phyloP scores from a whole-genome alignment of 2,113 vertebrate genomes.

The Cranoglanis bouderius region DNA sequence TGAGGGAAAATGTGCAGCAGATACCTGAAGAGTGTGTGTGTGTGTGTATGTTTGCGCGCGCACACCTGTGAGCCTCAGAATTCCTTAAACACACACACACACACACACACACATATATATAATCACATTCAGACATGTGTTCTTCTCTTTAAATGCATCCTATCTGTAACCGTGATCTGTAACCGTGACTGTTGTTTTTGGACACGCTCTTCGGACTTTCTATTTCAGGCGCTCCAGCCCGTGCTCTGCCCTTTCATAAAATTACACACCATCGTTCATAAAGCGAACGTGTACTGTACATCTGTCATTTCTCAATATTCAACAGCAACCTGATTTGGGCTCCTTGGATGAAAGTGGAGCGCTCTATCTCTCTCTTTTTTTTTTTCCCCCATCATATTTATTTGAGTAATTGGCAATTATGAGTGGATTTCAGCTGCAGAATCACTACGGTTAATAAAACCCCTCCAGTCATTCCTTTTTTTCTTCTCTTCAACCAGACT shows the following conservation, averaged over 20 bases:
- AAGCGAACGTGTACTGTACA: not conserved
- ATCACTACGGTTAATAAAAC: not conserved
- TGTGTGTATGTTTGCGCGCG: not conserved
- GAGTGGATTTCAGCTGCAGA: not conserved
- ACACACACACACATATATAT: not conserved
- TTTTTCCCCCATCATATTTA: not conserved
- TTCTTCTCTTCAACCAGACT: not conserved
- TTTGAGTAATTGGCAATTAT: not conserved
- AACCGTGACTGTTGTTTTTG: constrained; percentile 29
- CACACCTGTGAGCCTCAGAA: not conserved
- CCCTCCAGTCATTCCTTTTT: not conserved
- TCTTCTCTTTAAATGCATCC: not conserved
- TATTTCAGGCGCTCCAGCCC: constrained; percentile 13
- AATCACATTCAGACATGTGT: not conserved
- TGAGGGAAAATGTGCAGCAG: not conserved
- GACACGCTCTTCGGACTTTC: not conserved
- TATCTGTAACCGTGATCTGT: not conserved
- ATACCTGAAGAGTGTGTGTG: not conserved
- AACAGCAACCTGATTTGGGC: not conserved
- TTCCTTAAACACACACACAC: not conserved
- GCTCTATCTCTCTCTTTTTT: not conserved
- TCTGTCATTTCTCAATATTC: constrained; percentile 16
- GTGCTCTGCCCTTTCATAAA: constrained; percentile 22
- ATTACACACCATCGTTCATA: constrained; percentile 22
- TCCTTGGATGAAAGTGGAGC: not conserved